phyloP scores from a whole-genome alignment of 1,140 invertebrate genomes.

The Drosophila prosaltans region DNA sequence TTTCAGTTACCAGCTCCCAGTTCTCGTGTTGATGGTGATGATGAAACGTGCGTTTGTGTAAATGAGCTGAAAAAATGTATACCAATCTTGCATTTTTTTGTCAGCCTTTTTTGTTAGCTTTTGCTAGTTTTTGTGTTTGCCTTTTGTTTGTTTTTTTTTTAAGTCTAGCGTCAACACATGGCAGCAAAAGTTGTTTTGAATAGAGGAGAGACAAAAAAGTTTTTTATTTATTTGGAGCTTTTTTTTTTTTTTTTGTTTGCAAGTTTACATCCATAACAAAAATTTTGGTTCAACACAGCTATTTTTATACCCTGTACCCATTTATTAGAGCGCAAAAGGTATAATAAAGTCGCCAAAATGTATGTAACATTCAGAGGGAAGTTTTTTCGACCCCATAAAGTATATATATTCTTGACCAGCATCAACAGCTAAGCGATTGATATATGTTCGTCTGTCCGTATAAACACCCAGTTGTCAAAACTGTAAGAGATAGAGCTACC shows the following conservation, averaged over 20 bases:
- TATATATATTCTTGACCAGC: too few species aligned
- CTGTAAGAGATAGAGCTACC: too few species aligned
- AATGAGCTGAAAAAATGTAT: conserved; percentile 58
- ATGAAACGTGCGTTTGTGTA: conserved; percentile 62
- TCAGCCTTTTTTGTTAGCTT: conserved; percentile 46
- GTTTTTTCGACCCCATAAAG: too few species aligned
- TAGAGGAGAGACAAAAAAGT: conserved; percentile 18
- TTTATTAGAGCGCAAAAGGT: too few species aligned
- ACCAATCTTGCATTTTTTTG: conserved; percentile 34
- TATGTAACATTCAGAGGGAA: too few species aligned
- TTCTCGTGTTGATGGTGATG: conserved; percentile 30
- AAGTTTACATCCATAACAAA: too few species aligned
- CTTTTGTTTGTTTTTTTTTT: conserved; percentile 56
- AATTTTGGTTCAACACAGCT: too few species aligned
- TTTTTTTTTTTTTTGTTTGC: conserved; percentile 44
- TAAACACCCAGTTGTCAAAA: too few species aligned
- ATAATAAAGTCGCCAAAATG: too few species aligned
- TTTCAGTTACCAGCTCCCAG: conserved; percentile 2
- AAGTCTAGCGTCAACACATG: conserved; percentile 71
- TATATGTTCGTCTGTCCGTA: too few species aligned
- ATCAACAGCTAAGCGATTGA: too few species aligned
- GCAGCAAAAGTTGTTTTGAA: conserved; percentile 6
- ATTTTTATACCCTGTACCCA: too few species aligned
- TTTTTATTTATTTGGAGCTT: conserved; percentile 18
- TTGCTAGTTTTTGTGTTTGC: conserved; percentile 37